phyloP scores from a whole-genome alignment of 1,140 invertebrate species.

The Brachionus koreanus region DNA sequence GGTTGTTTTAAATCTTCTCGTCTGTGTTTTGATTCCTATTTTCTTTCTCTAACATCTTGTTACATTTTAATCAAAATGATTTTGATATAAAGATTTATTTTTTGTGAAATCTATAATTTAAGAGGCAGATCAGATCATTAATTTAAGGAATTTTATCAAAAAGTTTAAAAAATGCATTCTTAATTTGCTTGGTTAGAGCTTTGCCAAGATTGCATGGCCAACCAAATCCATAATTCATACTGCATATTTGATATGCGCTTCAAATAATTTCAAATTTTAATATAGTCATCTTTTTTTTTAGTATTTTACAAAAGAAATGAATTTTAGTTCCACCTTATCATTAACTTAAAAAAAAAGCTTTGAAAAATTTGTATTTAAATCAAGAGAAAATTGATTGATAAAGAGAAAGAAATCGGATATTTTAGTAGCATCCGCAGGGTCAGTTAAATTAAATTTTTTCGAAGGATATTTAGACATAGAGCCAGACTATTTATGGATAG shows the following conservation, averaged over 20 bases:
- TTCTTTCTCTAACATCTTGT: too few species aligned
- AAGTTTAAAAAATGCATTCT: background rate
- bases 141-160: background rate
- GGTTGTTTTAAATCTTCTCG: too few species aligned
- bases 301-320: background rate
- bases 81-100: background rate
- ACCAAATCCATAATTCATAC: background rate
- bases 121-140: background rate
- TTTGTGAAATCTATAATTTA: background rate
- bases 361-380: background rate
- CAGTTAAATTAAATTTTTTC: background rate
- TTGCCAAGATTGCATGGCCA: background rate
- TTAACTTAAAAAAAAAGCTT: background rate
- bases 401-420: background rate
- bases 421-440: background rate
- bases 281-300: background rate
- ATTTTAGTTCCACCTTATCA: background rate
- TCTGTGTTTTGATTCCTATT: too few species aligned
- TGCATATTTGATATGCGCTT: background rate
- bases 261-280: background rate
- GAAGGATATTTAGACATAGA: too few species aligned
- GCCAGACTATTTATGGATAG: background rate
- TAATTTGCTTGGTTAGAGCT: background rate
- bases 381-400: background rate
- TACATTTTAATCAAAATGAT: too few species aligned